These are phyloP conservation scores for Microcebus murinus DNA, from an alignment of 2,113 vertebrate species.

Conservation along the genomic window DNA sequence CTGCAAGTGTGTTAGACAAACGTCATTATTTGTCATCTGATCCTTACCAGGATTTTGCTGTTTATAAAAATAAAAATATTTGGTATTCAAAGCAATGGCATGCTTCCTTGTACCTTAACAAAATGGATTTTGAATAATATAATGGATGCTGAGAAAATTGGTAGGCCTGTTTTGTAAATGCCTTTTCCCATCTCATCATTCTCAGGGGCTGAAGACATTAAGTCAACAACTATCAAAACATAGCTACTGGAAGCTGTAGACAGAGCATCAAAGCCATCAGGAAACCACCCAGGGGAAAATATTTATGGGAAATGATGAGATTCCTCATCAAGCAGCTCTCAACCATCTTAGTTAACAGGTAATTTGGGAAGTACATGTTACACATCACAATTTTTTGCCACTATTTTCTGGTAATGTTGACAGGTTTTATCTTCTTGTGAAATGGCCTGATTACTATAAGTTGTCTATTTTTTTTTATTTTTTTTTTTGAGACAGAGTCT, in stretches of 20 bases:
- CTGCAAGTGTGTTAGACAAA: not conserved
- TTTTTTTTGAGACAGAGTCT: no score
- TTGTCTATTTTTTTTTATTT: not conserved
- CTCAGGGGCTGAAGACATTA: not conserved
- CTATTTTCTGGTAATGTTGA: not conserved
- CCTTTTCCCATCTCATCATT: not conserved
- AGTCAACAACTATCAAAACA: not conserved
- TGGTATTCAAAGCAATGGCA: conserved; percentile 42
- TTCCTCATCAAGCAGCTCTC: not conserved
- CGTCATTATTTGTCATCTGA: not conserved
- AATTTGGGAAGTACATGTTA: not conserved
- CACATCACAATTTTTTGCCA: not conserved
- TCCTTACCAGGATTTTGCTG: not conserved
- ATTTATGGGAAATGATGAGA: not conserved
- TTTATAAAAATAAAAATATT: conserved; percentile 14
- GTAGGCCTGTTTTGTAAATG: not conserved
- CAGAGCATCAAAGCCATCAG: not conserved
- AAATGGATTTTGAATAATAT: conserved; percentile 37
- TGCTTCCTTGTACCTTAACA: conserved; percentile 17
- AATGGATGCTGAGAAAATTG: not conserved
- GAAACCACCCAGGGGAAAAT: not conserved
- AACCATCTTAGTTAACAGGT: not conserved
- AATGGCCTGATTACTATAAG: not conserved
- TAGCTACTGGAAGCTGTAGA: not conserved
- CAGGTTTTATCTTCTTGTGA: not conserved